Evolutionary conservation across 2,888 invertebrate species (phyloP).

Genomic region (Nephrotoma appendiculata): DNA sequence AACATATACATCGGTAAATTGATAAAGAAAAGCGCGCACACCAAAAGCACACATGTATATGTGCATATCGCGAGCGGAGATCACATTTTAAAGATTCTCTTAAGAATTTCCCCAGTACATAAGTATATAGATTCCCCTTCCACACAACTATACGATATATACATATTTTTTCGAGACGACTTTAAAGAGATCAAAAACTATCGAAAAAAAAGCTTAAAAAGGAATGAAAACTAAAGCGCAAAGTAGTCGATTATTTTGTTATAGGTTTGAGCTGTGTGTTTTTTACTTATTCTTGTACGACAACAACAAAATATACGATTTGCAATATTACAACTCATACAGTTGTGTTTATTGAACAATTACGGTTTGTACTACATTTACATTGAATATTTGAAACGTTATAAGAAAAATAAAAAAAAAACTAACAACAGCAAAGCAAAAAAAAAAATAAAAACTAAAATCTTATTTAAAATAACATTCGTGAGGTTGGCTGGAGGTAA

Average conservation of each 20-base stretch:
- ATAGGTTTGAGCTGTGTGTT: not conserved
- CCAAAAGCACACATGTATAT: not conserved
- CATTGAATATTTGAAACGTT: not conserved
- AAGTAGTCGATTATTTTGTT: not conserved
- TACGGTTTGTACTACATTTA: conserved; percentile 2
- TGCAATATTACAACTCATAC: conserved; percentile 1
- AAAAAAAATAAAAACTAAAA: not conserved
- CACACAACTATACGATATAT: not conserved
- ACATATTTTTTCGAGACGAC: not conserved
- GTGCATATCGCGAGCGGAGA: not conserved
- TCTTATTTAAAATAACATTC: conserved; percentile 1
- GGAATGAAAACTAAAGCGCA: not conserved
- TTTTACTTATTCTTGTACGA: not conserved
- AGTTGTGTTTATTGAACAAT: conserved; percentile 3
- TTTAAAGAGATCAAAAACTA: not conserved
- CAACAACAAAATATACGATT: not conserved
- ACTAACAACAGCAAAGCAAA: not conserved
- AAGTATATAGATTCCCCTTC: not conserved
- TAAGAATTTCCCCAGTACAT: not conserved
- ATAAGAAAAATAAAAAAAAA: not conserved
- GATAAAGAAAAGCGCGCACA: not conserved
- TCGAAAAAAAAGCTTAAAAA: not conserved
- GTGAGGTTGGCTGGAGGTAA: conserved; percentile 3
- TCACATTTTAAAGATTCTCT: not conserved
- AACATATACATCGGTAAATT: not conserved